Evolutionary conservation across 2,888 invertebrate genomes (phyloP).

Genomic region (Tipula lateralis): DNA sequence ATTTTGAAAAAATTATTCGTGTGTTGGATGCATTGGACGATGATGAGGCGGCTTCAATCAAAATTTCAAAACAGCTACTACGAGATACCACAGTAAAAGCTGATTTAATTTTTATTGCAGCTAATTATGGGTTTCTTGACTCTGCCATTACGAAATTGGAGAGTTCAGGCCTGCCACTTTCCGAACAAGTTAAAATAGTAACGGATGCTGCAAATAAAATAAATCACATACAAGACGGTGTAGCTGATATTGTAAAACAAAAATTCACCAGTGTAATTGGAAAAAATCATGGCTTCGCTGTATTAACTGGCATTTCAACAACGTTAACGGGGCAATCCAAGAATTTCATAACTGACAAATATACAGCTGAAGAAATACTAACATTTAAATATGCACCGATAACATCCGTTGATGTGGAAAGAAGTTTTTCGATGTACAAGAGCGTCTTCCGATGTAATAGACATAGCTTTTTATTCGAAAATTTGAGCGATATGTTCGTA

Average conservation of each 20-base stretch:
- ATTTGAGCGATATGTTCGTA: too few species aligned
- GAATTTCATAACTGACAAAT: background rate
- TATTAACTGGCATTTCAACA: too few species aligned
- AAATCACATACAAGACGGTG: too few species aligned
- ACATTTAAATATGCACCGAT: background rate
- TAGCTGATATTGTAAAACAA: too few species aligned
- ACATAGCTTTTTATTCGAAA: too few species aligned
- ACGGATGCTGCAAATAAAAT: too few species aligned
- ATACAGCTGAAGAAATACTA: background rate
- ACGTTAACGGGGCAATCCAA: background rate
- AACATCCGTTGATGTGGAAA: too few species aligned
- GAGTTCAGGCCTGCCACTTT: background rate
- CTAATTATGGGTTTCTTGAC: background rate
- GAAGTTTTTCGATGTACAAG: background rate
- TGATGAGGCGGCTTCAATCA: slow-evolving; percentile 26
- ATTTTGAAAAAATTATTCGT: slow-evolving; percentile 30
- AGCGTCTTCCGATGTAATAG: background rate
- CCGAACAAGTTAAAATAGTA: too few species aligned
- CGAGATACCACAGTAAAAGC: background rate
- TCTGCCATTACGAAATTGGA: background rate
- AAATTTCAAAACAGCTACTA: slow-evolving; percentile 30
- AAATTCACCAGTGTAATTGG: too few species aligned
- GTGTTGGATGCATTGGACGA: slow-evolving; percentile 30
- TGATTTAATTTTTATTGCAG: slow-evolving; percentile 15
- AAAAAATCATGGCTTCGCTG: too few species aligned